Conservation (phyloP, 2,113 vertebrate species). For the Pachyramphus minor region DNA sequence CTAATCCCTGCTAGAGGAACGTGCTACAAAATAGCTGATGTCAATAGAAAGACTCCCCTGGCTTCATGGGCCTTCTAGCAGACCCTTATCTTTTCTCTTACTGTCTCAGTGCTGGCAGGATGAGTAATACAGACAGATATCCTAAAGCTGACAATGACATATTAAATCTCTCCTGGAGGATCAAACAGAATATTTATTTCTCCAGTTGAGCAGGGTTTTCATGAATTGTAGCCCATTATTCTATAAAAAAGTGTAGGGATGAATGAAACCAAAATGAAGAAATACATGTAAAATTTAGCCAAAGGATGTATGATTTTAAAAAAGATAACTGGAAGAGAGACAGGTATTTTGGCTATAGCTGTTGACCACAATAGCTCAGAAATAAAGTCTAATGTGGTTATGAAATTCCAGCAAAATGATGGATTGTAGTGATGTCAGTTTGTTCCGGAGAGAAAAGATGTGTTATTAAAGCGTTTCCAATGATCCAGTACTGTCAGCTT, state of each 20-base stretch:
- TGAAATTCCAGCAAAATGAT: neutral
- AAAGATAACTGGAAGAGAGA: neutral
- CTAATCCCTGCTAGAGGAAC: neutral
- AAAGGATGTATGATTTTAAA: neutral
- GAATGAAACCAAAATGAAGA: neutral
- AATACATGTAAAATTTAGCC: neutral
- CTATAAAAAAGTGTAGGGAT: neutral
- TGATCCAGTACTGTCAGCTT: neutral
- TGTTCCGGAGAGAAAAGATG: neutral
- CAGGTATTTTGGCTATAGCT: neutral
- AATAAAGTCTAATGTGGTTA: neutral
- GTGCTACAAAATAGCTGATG: neutral
- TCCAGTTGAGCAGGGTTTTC: neutral
- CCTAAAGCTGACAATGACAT: constrained; percentile 10
- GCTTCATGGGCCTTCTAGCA: neutral
- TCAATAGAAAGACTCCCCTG: neutral
- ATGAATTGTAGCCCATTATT: neutral
- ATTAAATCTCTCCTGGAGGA: constrained; percentile 16
- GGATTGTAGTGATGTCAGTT: neutral
- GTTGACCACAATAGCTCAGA: neutral
- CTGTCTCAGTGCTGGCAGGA: neutral
- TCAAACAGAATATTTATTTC: neutral
- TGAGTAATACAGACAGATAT: neutral
- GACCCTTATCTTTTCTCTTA: neutral
- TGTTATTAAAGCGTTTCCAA: neutral